Evolutionary conservation across 1,140 invertebrate genomes (phyloP).

Genomic region (Pseudoatta argentina): DNA sequence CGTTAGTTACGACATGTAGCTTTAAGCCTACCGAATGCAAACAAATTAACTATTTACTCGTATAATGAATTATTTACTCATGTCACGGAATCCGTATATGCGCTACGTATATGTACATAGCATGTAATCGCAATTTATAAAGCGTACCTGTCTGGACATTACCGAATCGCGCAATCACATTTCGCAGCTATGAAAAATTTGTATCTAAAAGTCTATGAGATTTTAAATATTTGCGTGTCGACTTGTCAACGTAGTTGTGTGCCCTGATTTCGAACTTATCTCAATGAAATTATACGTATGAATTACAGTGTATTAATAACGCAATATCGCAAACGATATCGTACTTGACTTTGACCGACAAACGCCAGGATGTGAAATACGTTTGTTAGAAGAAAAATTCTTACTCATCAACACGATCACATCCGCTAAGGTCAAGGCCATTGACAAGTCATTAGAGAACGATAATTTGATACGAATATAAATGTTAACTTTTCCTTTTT

Average conservation of each 20-base stretch:
- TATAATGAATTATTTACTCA: slow-evolving; percentile 12
- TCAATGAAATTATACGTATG: slow-evolving; percentile 1
- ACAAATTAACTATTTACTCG: not conserved
- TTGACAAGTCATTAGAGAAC: slow-evolving; percentile 29
- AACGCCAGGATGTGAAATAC: slow-evolving; percentile 42
- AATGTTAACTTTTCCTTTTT: not conserved
- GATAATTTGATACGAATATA: slow-evolving; percentile 52
- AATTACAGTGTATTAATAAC: not conserved
- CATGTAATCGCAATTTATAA: not conserved
- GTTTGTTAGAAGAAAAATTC: slow-evolving; percentile 2
- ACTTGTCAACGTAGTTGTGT: not conserved
- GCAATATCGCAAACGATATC: slow-evolving; percentile 13
- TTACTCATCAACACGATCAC: slow-evolving; percentile 27
- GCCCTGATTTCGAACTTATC: slow-evolving; percentile 2
- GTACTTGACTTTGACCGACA: slow-evolving; percentile 65
- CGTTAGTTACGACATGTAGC: not conserved
- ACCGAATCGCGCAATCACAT: not conserved
- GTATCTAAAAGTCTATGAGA: not conserved
- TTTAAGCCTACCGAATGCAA: not conserved
- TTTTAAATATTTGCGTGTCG: not conserved
- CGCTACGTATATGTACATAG: not conserved
- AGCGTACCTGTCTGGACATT: not conserved
- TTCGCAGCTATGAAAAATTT: not conserved
- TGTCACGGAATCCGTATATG: not conserved
- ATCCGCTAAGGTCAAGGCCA: slow-evolving; percentile 49